Base-by-base conservation (phyloP, 1,140 invertebrate species). In the Gerris buenoi region DNA sequence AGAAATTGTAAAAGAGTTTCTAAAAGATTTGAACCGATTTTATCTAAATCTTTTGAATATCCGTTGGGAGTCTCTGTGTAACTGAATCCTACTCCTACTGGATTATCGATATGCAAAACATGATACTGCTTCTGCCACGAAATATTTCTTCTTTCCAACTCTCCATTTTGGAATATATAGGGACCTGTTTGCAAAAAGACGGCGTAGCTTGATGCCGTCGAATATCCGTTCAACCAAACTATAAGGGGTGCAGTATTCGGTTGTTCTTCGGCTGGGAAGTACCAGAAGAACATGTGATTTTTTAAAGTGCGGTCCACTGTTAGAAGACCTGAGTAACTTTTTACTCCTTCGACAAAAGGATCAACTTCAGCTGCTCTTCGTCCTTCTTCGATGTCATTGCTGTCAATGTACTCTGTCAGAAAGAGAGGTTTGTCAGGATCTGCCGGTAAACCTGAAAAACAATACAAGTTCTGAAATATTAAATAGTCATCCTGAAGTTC, bases 91-190 rank as follows among this genome's bases (percentile, higher is more conserved):
- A 60, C 58, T 22, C 58, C 58, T 5, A 60, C 23, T 13, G 91
- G 92, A 76, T 91, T 93, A 74, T 95, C 92, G 66, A 95, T 88
- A 72, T 90, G 94, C 22, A 95, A 79, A 27, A 94, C 73, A 73
- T 88, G 86, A 72, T 89, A 87, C 2, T 81, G 83, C 18, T 81
- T 77, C 65, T 83, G 86, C 91, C 91, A 94, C 3, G 86, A 85
- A 60, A 84, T 85, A 73, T 87, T 82, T 27, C 88, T 81, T 74
- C 75, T 71, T 75, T 82, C 75, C 62, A 85, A 70, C 26, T 88
- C 80, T 25, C 88, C 87, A 23, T 65, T 56, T 18, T 67, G 33
- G 27, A 61, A 66, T 1, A 68, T 18, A 15, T 28, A 65, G 22
- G 71, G 68, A 22, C 71, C 71, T 74, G 92, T 86, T 77, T 93